Conservation (phyloP, 2,797 vertebrate species). For the Botia almorhae region DNA sequence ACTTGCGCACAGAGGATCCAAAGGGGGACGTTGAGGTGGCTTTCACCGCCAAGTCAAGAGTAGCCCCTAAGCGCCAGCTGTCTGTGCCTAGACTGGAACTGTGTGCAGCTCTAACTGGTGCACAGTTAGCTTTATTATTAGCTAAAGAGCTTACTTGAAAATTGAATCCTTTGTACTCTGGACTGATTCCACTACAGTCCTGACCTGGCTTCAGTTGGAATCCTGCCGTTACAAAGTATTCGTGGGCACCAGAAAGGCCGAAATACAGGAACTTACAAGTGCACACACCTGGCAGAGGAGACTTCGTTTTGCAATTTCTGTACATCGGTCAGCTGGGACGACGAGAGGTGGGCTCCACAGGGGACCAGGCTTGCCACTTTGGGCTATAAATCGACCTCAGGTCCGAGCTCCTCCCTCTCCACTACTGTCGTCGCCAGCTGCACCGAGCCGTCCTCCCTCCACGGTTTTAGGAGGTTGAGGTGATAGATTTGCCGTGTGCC, state of each 20-base stretch:
- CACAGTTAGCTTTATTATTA: constrained; percentile 9
- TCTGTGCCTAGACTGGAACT: constrained; percentile 18
- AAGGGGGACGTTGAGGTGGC: not conserved
- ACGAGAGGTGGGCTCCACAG: no score
- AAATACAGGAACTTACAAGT: not conserved
- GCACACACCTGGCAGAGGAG: not conserved
- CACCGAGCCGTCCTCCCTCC: no score
- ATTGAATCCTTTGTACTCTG: not conserved
- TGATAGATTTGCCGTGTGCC: no score
- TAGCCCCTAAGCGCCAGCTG: constrained; percentile 1
- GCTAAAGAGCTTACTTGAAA: not conserved
- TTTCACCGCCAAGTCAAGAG: not conserved
- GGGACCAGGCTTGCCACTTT: no score
- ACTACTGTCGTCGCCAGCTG: no score
- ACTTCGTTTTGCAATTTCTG: not conserved
- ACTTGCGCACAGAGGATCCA: not conserved
- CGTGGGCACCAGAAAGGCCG: not conserved
- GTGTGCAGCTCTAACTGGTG: constrained; percentile 14
- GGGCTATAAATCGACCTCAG: no score
- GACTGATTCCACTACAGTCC: constrained; percentile 19
- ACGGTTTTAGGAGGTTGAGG: no score
- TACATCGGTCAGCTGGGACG: no score
- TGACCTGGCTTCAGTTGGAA: constrained; percentile 7
- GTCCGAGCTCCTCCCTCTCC: no score
- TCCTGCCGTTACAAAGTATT: constrained; percentile 10